Base-by-base conservation (phyloP, 2,113 vertebrate species). In the Myotis brandtii region DNA sequence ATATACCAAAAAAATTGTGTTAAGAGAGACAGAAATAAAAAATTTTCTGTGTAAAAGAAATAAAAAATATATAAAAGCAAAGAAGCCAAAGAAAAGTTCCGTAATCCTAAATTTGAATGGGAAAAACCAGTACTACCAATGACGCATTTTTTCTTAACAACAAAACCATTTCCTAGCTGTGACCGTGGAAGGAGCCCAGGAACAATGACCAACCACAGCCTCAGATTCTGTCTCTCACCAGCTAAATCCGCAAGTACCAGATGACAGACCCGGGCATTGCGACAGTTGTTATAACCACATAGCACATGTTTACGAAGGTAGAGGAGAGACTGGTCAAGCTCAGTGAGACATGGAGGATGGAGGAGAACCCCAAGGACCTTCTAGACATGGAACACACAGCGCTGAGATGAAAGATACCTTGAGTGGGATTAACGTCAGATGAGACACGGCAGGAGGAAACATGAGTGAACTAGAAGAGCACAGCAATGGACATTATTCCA, bases 231-330 rank as follows among this genome's bases (percentile, higher is more conserved):
- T 21, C 59, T 25, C 40, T 4, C 16, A 46, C 56, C 30, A 17
- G 80, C 4, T 4, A 40, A 12, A 27, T 17, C 34, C 52, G 34
- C 18, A 13, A 34, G 70, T 4, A 9, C 40, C 34, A 25, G 40
- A 9, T 8, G 81, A 23, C 20, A 72, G 67, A 11, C 17, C 56
- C 34, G 13, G 16, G 46, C 64, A 16, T 4, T 3, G 9, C 32
- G 14, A 1, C 2, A 72, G 21, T 5, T 18, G 10, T 1, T 5
- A 0, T 54, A 27, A 20, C 27, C 21, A 3, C 17, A 10, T 0
- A 13, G 16, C 2, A 25, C 4, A 2, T 4, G 8, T 21, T 21
- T 16, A 34, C 18, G 9, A 37, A 52, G 37, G 54, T 0, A 20
- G 73, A 56, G 37, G 59, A 43, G 9, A 75, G 32, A 6, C 2